Evolutionary conservation across 2,797 vertebrate species (phyloP).

Genomic region (Avahi laniger): DNA sequence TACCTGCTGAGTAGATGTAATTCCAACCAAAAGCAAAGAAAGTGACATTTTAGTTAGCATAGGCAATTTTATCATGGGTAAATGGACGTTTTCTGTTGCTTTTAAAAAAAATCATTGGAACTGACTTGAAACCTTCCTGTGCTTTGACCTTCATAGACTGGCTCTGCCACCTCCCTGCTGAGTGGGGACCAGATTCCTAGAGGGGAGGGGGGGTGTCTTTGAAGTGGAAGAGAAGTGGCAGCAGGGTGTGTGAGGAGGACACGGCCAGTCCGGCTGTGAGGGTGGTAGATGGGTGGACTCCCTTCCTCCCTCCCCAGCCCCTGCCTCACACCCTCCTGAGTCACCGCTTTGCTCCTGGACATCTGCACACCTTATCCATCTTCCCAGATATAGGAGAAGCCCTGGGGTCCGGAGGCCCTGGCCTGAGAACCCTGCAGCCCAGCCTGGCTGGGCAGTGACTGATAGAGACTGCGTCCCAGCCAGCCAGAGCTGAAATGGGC

Average conservation of each 20-base stretch:
- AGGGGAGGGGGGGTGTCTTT: not conserved
- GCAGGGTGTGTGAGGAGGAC: not conserved
- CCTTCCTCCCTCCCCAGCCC: not conserved
- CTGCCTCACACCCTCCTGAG: not conserved
- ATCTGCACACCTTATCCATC: not conserved
- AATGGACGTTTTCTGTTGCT: conserved; percentile 14
- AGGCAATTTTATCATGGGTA: not conserved
- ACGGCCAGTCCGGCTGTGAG: too few relatives aligned
- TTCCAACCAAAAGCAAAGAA: conserved; percentile 38
- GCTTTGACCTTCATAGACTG: not conserved
- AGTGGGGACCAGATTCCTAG: not conserved
- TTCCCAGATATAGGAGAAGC: not conserved
- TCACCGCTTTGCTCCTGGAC: not conserved
- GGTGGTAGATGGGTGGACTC: too few relatives aligned
- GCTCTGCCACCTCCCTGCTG: not conserved
- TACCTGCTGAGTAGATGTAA: conserved; percentile 60
- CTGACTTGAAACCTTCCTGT: not conserved
- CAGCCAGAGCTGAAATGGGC: not conserved
- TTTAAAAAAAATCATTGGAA: not conserved
- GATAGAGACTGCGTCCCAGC: not conserved
- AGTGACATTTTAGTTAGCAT: conserved; percentile 56
- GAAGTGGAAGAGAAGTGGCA: not conserved
- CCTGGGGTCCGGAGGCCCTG: not conserved
- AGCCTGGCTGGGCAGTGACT: not conserved
- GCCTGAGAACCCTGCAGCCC: not conserved